Percentiles rank a stretch among this genome's conserved stretches.
Conservation (phyloP, 2,113 vertebrate genomes). For the Scalopus aquaticus region DNA sequence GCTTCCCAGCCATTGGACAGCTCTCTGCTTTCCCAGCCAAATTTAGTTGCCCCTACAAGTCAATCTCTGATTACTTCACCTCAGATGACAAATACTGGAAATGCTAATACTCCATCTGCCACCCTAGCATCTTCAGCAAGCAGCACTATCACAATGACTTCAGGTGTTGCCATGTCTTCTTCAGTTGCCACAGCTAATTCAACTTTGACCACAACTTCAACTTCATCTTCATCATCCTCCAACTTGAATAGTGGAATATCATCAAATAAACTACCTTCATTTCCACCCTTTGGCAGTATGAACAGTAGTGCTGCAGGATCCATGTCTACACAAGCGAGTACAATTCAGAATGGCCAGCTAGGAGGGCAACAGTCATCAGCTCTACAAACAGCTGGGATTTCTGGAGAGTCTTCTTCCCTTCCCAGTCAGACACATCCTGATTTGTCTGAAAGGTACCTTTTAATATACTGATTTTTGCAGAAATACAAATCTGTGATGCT, state of each 20-base stretch:
- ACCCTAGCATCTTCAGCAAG: conserved; percentile 83
- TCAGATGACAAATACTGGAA: conserved; percentile 83
- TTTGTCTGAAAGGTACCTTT: conserved; percentile 94
- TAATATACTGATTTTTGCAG: conserved; percentile 2
- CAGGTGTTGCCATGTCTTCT: conserved; percentile 87
- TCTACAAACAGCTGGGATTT: conserved; percentile 85
- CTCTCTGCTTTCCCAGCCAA: conserved; percentile 94
- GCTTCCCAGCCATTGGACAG: conserved; percentile 95
- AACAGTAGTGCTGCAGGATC: conserved; percentile 82
- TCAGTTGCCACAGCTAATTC: conserved; percentile 87
- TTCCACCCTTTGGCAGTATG: conserved; percentile 92
- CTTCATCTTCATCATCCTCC: conserved; percentile 89
- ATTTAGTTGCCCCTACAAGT: conserved; percentile 85
- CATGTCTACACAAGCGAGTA: conserved; percentile 84
- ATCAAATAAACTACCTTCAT: conserved; percentile 91
- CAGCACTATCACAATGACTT: conserved; percentile 83
- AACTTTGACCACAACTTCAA: conserved; percentile 82
- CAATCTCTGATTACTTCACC: conserved; percentile 88
- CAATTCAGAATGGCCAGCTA: conserved; percentile 89
- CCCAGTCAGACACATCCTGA: conserved; percentile 90
- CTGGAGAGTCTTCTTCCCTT: conserved; percentile 87
- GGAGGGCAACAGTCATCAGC: conserved; percentile 88
- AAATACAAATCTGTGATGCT: neutral
- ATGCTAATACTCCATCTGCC: conserved; percentile 85
- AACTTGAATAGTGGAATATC: conserved; percentile 84